These are phyloP conservation scores for Phymanthus crucifer DNA, from an alignment of 92 coral and sea anemone species.

Conservation along the genomic window DNA sequence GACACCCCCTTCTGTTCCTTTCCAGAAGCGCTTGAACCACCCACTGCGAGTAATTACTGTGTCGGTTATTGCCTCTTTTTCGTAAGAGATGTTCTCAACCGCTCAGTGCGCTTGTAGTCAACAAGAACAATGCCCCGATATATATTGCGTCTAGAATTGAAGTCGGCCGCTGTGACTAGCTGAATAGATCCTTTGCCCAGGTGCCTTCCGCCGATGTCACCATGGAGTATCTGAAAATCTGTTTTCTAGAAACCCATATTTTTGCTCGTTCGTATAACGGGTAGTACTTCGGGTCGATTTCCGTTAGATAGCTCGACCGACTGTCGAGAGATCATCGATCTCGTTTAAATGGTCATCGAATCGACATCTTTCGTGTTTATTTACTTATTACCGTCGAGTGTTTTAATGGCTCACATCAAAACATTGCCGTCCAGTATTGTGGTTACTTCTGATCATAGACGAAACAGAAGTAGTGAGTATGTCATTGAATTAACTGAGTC, in stretches of 20 bases:
- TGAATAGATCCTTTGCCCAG: background rate
- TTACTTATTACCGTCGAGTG: constrained; percentile 33
- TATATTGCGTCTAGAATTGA: constrained; percentile 42
- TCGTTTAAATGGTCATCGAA: constrained; percentile 30
- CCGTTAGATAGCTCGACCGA: background rate
- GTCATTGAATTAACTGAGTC: constrained; percentile 3
- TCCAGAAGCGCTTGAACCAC: constrained; percentile 39
- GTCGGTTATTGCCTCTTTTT: constrained; percentile 45
- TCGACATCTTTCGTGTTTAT: constrained; percentile 22
- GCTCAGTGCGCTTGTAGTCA: constrained; percentile 29
- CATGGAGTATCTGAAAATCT: constrained; percentile 2
- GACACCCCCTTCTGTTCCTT: constrained; percentile 29
- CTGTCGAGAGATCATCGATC: background rate
- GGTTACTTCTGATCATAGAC: constrained; percentile 31
- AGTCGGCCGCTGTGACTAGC: constrained; percentile 29
- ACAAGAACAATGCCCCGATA: constrained; percentile 35
- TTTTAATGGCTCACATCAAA: constrained; percentile 34
- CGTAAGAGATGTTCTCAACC: constrained; percentile 24
- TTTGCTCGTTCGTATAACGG: background rate
- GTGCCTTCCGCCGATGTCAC: constrained; percentile 17
- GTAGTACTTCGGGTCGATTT: background rate
- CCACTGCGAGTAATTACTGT: constrained; percentile 31
- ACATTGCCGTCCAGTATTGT: constrained; percentile 23
- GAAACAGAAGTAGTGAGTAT: constrained; percentile 8
- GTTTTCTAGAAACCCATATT: background rate